These are phyloP conservation scores for Leucoraja erinaceus DNA, from an alignment of 2,113 vertebrate species.

Conservation along the genomic window DNA sequence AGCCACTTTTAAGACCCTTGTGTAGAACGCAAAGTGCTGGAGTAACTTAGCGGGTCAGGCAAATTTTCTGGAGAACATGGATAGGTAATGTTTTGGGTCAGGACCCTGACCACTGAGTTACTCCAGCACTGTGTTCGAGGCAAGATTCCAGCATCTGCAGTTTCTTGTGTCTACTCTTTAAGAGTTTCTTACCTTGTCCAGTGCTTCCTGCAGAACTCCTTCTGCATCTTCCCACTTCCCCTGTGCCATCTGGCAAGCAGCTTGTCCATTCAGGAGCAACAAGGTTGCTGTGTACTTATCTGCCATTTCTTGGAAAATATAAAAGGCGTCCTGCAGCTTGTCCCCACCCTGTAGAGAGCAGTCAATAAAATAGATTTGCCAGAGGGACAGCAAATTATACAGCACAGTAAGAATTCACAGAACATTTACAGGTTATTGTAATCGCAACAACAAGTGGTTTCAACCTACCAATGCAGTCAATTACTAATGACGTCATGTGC, in stretches of 20 bases:
- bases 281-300: conserved; percentile 84
- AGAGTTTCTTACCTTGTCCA: conserved; percentile 64
- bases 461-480: not conserved
- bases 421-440: not conserved
- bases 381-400: not conserved
- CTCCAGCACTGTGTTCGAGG: too few species aligned
- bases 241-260: conserved; percentile 83
- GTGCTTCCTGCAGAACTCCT: conserved; percentile 75
- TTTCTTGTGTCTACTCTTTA: too few species aligned
- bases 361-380: not conserved
- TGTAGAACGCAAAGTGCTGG: too few species aligned
- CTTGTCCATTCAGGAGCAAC: conserved; percentile 84
- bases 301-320: conserved; percentile 96
- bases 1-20: too few species aligned
- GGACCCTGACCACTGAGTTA: too few species aligned
- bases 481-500: not conserved
- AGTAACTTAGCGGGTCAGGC: too few species aligned
- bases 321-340: conserved; percentile 90
- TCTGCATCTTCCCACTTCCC: conserved; percentile 91
- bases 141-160: too few species aligned
- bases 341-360: conserved; percentile 72
- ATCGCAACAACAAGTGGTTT: not conserved
- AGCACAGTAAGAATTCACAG: not conserved
- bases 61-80: too few species aligned
- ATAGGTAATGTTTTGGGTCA: too few species aligned